Evolutionary conservation across 2,797 vertebrate genomes (phyloP).

Genomic region (Natrix natrix): DNA sequence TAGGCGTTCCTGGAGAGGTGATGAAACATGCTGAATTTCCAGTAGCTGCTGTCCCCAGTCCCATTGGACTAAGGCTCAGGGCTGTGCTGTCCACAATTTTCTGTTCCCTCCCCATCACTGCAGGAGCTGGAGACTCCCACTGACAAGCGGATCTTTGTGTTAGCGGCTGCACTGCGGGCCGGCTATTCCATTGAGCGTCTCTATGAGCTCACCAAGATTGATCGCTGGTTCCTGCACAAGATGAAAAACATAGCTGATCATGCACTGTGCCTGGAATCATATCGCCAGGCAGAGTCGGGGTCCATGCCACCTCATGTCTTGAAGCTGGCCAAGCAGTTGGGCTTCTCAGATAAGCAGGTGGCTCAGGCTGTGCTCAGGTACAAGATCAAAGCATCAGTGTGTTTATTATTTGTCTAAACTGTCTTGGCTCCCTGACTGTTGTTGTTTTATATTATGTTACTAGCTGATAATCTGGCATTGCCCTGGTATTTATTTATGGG

Average conservation of each 20-base stretch:
- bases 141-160: constrained; percentile 94
- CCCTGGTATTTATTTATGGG: too few species aligned
- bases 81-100: not conserved
- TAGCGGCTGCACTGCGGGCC: constrained; percentile 84
- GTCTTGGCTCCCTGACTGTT: not conserved
- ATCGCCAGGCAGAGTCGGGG: constrained; percentile 71
- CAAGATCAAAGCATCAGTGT: not conserved
- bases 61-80: not conserved
- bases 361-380: constrained; percentile 91
- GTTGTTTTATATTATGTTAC: not conserved
- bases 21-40: fast-evolving
- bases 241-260: constrained; percentile 96
- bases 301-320: constrained; percentile 80
- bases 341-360: constrained; percentile 98
- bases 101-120: not conserved
- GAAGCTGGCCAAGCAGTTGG: constrained; percentile 89
- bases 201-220: constrained; percentile 92
- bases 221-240: constrained; percentile 96
- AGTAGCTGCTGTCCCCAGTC: not conserved
- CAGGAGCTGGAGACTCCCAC: constrained; percentile 94
- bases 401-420: not conserved
- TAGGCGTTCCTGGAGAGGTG: constrained; percentile 5
- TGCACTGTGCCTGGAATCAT: constrained; percentile 78
- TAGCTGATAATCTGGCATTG: too few species aligned
- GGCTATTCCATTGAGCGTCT: constrained; percentile 89